phyloP scores from a whole-genome alignment of 2,888 invertebrate species.

The Ormyrus thymus region DNA sequence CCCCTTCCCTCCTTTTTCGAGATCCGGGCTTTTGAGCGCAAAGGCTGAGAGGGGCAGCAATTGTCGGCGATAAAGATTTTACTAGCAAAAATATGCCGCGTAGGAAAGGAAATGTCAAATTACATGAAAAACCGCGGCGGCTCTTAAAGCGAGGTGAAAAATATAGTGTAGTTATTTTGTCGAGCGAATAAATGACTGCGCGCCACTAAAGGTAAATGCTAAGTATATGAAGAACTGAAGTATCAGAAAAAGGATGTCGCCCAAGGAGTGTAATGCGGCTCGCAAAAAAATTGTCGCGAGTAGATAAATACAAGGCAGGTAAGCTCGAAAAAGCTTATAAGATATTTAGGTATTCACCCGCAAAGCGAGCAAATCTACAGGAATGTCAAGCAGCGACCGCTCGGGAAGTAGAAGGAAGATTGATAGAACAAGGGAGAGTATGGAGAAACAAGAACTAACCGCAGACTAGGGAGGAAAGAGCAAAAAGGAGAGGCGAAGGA shows the following conservation, averaged over 20 bases:
- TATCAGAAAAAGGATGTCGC: constrained; percentile 17
- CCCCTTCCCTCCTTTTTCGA: not conserved
- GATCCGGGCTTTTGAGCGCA: not conserved
- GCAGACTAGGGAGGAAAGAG: constrained; percentile 42
- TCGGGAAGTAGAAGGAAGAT: constrained; percentile 50
- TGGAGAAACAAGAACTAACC: constrained; percentile 44
- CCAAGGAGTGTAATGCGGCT: not conserved
- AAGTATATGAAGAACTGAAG: constrained; percentile 15
- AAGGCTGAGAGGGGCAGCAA: too few relatives aligned
- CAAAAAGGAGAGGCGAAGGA: constrained; percentile 38
- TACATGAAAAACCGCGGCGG: too few relatives aligned
- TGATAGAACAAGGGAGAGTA: constrained; percentile 52
- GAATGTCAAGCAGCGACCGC: constrained; percentile 31
- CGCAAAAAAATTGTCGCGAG: constrained; percentile 30
- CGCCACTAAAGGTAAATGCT: not conserved
- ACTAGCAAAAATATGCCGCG: too few relatives aligned
- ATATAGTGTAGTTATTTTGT: too few relatives aligned
- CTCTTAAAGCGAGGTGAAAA: too few relatives aligned
- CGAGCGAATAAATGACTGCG: too few relatives aligned
- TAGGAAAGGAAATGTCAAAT: too few relatives aligned
- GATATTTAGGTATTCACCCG: constrained; percentile 50
- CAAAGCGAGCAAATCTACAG: constrained; percentile 37
- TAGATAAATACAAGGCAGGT: constrained; percentile 40
- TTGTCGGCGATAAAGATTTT: too few relatives aligned
- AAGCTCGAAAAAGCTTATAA: constrained; percentile 32